Percentiles rank a stretch among this genome's conserved stretches.
Conservation (phyloP, 2,888 invertebrate genomes). For the Ormyrus rosae region DNA sequence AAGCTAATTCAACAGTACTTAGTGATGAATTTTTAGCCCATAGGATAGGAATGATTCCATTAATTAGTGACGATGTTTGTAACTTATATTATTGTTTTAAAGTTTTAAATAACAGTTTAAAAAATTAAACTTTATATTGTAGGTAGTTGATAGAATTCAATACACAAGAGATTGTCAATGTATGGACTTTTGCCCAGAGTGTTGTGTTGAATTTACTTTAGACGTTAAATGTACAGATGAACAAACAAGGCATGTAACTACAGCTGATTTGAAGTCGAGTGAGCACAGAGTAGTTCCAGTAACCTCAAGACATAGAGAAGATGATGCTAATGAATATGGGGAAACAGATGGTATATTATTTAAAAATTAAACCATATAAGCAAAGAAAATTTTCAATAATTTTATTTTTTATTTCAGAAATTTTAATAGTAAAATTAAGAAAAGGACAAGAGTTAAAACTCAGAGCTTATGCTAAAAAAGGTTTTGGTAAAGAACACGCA, state of each 20-base stretch:
- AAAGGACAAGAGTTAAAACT: conserved; percentile 95
- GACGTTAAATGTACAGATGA: conserved; percentile 97
- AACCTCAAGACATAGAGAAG: conserved; percentile 93
- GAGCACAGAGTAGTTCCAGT: conserved; percentile 95
- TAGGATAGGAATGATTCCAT: conserved; percentile 95
- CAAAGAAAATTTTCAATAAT: too few species aligned
- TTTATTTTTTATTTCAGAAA: conserved; percentile 75
- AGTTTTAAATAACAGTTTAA: background rate
- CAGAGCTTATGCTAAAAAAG: conserved; percentile 97
- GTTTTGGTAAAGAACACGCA: conserved; percentile 98
- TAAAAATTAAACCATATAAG: background rate
- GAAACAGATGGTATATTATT: conserved; percentile 89
- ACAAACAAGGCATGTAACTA: conserved; percentile 96
- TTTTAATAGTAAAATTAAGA: conserved; percentile 84
- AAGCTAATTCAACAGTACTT: conserved; percentile 97
- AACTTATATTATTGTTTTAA: background rate
- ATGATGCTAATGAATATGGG: conserved; percentile 95
- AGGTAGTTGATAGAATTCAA: conserved; percentile 93
- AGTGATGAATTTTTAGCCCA: conserved; percentile 99
- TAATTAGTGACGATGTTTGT: conserved; percentile 92
- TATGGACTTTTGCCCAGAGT: conserved; percentile 97
- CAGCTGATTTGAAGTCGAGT: conserved; percentile 95
- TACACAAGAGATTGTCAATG: conserved; percentile 98
- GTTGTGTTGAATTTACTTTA: conserved; percentile 97
- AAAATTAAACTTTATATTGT: conserved; percentile 28